Evolutionary conservation across 1,140 invertebrate species (phyloP), one percentile per base, ranked within the genome.

Genomic region (Armadillidium nasatum): DNA sequence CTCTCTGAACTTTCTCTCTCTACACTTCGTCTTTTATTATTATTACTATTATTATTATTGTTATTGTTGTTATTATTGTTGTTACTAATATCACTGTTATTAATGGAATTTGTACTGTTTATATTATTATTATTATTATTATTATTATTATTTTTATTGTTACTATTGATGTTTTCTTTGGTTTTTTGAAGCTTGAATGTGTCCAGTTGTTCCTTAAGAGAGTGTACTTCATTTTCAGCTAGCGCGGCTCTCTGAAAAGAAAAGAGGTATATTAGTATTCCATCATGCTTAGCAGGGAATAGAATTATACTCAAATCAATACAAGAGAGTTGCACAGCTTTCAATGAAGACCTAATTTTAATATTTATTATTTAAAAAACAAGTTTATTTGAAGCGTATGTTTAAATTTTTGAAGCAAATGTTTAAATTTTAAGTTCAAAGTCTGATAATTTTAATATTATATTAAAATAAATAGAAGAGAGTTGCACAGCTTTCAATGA

Each of bases 211-310:
- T 75, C 73, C 67, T 75, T 75, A 7, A 75, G 66, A 22, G n/a
- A 68, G 19, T 75, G 73, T 21, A 75, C 50, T 68, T 75, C 54
- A 23, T 60, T 68, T 54, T 75, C 73, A 60, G 73, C 73, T 54
- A 75, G 60, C 54, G 73, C 68, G 13, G 73, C 73, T 15, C 73
- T 60, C 73, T 75, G 73, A 43, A 75, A 75, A 75, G 60, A 68
- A 75, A 71, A 75, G 69, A 68, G 44, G 73, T 60, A 60, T 15
- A 60, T 19, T 60, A 60, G 11, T 60, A 60, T 60, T 60, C 50
- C 50, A 60, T 19, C 33, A 33, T 15, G 50, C 50, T 60, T 60
- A 13, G 19, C 50, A 60, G 50, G 50, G 50, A 60, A 60, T 60
- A 60, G 50, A 19, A 60, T 15, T 60, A 60, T 19, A 60, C 33